These are phyloP conservation scores for Lottia scabra DNA, from an alignment of 2,888 invertebrate genomes.

Conservation along the genomic window DNA sequence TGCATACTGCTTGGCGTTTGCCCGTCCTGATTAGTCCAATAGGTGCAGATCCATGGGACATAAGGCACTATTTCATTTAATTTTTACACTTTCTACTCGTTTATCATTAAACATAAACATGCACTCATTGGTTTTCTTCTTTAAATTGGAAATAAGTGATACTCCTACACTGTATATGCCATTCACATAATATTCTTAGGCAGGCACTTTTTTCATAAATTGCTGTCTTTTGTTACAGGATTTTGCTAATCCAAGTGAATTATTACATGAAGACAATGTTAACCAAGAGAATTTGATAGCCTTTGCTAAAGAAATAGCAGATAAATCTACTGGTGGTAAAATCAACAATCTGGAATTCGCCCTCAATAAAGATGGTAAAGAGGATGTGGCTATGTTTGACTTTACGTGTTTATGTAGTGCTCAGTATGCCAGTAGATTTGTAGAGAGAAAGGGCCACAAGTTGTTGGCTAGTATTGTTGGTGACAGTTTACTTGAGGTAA, in stretches of 20 bases:
- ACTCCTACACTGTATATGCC: no score
- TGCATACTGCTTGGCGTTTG: no score
- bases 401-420: slow-evolving; percentile 99
- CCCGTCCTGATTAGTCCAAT: no score
- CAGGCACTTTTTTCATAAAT: no score
- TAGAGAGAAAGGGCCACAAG: slow-evolving; percentile 81
- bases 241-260: slow-evolving; percentile 86
- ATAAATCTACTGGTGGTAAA: slow-evolving; percentile 72
- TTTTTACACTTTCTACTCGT: no score
- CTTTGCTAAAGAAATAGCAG: slow-evolving; percentile 95
- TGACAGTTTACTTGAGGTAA: slow-evolving; percentile 91
- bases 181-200: no score
- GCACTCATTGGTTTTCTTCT: no score
- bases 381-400: slow-evolving; percentile 98
- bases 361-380: slow-evolving; percentile 96
- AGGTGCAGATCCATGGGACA: no score
- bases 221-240: slow-evolving; percentile 74
- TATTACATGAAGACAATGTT: slow-evolving; percentile 90
- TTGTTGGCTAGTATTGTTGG: slow-evolving; percentile 92
- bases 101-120: no score
- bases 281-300: slow-evolving; percentile 87
- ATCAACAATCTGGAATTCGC: slow-evolving; percentile 84
- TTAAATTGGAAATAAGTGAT: no score
- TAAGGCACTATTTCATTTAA: no score
- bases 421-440: slow-evolving; percentile 90